phyloP scores from a whole-genome alignment of 2,797 vertebrate genomes.

The Myotis vivesi region DNA sequence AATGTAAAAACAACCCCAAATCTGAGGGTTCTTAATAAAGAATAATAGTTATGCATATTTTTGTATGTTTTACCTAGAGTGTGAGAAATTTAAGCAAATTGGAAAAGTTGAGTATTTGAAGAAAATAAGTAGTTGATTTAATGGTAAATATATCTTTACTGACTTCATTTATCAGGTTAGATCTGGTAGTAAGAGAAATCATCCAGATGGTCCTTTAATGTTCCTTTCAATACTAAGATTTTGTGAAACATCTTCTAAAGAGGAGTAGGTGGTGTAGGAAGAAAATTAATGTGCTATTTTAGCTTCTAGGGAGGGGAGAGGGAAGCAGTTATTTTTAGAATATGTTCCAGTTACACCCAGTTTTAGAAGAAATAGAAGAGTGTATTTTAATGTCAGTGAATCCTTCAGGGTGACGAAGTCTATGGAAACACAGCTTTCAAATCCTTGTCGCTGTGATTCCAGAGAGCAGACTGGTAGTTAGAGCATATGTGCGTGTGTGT shows the following conservation, averaged over 20 bases:
- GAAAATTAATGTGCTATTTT: slow-evolving; percentile 75
- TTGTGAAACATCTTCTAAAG: slow-evolving; percentile 64
- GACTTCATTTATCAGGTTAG: slow-evolving; percentile 57
- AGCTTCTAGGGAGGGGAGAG: slow-evolving; percentile 58
- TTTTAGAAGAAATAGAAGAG: slow-evolving; percentile 63
- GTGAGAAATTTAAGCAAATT: slow-evolving; percentile 37
- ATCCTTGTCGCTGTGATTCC: neutral
- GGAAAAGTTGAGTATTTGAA: slow-evolving; percentile 42
- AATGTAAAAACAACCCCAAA: neutral
- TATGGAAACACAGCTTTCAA: neutral
- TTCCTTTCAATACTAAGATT: slow-evolving; percentile 50
- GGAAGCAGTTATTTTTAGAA: slow-evolving; percentile 75
- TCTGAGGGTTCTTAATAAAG: neutral
- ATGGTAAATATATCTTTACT: slow-evolving; percentile 56
- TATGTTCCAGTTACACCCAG: slow-evolving; percentile 68
- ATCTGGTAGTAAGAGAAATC: slow-evolving; percentile 62
- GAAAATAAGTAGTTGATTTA: neutral
- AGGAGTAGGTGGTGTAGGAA: slow-evolving; percentile 68
- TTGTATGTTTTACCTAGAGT: neutral
- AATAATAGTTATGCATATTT: neutral
- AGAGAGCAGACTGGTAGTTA: neutral
- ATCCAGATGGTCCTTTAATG: slow-evolving; percentile 51
- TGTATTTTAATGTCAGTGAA: slow-evolving; percentile 60
- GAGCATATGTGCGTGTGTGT: neutral
- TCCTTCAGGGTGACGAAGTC: slow-evolving; percentile 18